These are phyloP conservation scores for Orchesella cincta DNA, from an alignment of 1,140 invertebrate species.

Conservation along the genomic window DNA sequence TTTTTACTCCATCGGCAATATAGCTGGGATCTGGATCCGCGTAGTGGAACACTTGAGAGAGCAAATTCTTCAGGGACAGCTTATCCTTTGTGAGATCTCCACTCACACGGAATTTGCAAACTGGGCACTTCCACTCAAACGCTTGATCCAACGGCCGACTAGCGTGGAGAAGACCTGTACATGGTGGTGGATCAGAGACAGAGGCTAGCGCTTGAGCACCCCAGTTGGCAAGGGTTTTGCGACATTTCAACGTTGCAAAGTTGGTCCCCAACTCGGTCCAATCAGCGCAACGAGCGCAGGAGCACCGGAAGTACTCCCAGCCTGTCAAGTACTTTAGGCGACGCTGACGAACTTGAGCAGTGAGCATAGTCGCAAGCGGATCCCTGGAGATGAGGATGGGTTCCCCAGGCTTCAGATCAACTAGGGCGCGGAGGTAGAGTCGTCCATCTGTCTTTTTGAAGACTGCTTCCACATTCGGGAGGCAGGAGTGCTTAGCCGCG, in stretches of 20 bases:
- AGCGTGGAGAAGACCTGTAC: not conserved
- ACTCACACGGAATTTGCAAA: not conserved
- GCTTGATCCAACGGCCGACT: not conserved
- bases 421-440: not conserved
- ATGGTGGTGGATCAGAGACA: not conserved
- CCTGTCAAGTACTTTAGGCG: not conserved
- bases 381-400: not conserved
- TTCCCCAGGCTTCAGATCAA: not conserved
- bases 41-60: conserved; percentile 5
- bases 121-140: not conserved
- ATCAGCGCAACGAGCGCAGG: not conserved
- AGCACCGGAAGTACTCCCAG: conserved; percentile 13
- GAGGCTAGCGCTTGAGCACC: not conserved
- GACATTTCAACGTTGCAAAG: conserved; percentile 13
- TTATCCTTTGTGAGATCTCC: conserved; percentile 9
- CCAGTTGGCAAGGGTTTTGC: not conserved
- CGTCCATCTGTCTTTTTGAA: not conserved
- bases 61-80: not conserved
- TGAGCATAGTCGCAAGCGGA: not conserved
- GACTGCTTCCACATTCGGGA: not conserved
- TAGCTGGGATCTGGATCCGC: not conserved
- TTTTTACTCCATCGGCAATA: not conserved
- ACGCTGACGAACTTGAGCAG: not conserved
- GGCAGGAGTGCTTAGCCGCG: conserved; percentile 1
- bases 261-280: conserved; percentile 7